These are phyloP conservation scores for Anableps anableps DNA, from an alignment of 2,797 vertebrate genomes.

Conservation along the genomic window DNA sequence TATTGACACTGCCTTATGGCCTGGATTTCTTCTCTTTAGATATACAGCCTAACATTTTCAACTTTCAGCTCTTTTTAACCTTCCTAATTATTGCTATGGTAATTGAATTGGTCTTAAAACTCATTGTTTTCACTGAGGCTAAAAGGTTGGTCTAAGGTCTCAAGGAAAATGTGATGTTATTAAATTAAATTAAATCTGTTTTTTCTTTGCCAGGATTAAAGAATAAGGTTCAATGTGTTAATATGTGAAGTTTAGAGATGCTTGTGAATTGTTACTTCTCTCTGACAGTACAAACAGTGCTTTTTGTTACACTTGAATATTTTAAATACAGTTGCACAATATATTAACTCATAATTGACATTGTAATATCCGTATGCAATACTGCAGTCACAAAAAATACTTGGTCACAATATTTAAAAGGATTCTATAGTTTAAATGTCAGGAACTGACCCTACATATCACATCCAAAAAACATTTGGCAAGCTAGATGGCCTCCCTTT, in stretches of 20 bases:
- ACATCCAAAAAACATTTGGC: too few species aligned
- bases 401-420: too few species aligned
- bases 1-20: not conserved
- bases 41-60: not conserved
- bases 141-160: not conserved
- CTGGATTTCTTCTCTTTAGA: constrained; percentile 2
- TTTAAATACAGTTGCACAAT: too few species aligned
- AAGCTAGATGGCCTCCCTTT: too few species aligned
- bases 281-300: not conserved
- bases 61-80: constrained; percentile 3
- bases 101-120: not conserved
- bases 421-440: too few species aligned
- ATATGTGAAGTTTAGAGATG: constrained; percentile 1
- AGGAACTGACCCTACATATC: too few species aligned
- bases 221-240: not conserved
- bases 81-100: not conserved
- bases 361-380: too few species aligned
- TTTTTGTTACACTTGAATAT: not conserved
- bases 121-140: not conserved
- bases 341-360: too few species aligned
- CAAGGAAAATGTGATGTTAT: not conserved
- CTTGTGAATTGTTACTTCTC: not conserved
- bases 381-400: too few species aligned
- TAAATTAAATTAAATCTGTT: not conserved
- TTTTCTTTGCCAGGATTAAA: constrained; percentile 1